Base-by-base conservation (phyloP, 1,140 invertebrate genomes). In the Monomorium pharaonis region DNA sequence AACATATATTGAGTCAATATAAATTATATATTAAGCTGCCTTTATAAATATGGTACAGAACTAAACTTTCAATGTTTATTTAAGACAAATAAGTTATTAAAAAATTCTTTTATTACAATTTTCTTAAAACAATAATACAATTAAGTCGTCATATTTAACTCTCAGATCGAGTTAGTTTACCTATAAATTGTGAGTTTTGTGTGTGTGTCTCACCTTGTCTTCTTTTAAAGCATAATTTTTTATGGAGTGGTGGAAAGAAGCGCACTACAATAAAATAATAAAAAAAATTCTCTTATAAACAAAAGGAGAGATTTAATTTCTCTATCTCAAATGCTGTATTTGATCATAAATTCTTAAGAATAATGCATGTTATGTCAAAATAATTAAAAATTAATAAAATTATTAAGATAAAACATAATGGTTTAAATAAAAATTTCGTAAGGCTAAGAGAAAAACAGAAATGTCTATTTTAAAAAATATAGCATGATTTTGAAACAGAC, bases 271-370 rank as follows among this genome's bases (percentile, higher is more conserved):
- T 72, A 47, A 83, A 74, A 83, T 72, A 33, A 7, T 21, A 60
- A 58, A 54, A 5, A 44, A 3, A 30, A 42, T 37, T 2, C 54
- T n/a, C 12, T 54, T 54, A 27, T 42, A 30, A n/a, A n/a, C n/a
- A n/a, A 42, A n/a, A 30, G 44, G 63, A 24, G 37, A 44, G 21
- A 0, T 44, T 47, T 67, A 24, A 67, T 67, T 58, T 7, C 12
- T 30, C 12, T 49, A 3, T 81, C 4, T 47, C 37, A 24, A 33
- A 18, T 30, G 44, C 14, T 33, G 24, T 72, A 30, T 44, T 12
- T 21, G 9, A 30, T 6, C 21, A 58, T 58, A 81, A 81, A 70
- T 70, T 33, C 24, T 21, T 72, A 33, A 83, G 70, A 37, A 54
- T 56, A 70, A 37, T 0, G 37, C 51, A 81, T 14, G 6, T 51